Conservation (phyloP, 2,888 invertebrate genomes). For the Heliconius sara region DNA sequence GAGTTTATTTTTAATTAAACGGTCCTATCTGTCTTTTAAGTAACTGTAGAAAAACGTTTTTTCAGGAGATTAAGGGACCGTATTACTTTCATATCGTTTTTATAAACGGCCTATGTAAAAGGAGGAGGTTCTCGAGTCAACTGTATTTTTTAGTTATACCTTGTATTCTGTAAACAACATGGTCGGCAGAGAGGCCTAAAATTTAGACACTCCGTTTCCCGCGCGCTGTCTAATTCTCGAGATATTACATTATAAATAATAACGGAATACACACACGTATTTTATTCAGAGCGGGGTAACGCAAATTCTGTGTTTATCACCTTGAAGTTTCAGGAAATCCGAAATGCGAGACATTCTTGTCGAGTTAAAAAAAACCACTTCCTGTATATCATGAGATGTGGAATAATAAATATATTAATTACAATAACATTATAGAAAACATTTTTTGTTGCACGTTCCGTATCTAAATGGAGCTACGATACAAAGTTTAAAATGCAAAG, state of each 20-base stretch:
- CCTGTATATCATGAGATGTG: slow-evolving; percentile 1
- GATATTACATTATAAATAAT: not conserved
- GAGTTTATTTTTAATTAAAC: too few species aligned
- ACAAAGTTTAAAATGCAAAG: not conserved
- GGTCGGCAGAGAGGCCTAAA: not conserved
- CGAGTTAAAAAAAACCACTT: slow-evolving; percentile 1
- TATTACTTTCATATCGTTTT: too few species aligned
- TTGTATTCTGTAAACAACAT: not conserved
- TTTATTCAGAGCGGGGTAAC: not conserved
- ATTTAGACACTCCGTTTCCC: not conserved
- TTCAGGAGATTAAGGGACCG: too few species aligned
- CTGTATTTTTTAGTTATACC: too few species aligned
- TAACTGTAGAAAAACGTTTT: too few species aligned
- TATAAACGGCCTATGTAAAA: too few species aligned
- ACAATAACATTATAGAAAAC: slow-evolving; percentile 1
- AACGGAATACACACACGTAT: not conserved
- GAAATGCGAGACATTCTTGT: slow-evolving; percentile 8
- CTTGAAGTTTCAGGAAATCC: slow-evolving; percentile 20
- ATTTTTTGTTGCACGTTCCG: not conserved
- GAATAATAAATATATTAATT: slow-evolving; percentile 20
- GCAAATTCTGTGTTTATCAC: not conserved
- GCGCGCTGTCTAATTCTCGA: not conserved
- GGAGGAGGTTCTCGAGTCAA: too few species aligned
- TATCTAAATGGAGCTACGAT: not conserved
- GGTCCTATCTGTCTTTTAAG: too few species aligned